Evolutionary conservation across 2,113 vertebrate genomes (phyloP), one percentile per base, ranked within the genome.

Genomic region (Nerophis lumbriciformis): DNA sequence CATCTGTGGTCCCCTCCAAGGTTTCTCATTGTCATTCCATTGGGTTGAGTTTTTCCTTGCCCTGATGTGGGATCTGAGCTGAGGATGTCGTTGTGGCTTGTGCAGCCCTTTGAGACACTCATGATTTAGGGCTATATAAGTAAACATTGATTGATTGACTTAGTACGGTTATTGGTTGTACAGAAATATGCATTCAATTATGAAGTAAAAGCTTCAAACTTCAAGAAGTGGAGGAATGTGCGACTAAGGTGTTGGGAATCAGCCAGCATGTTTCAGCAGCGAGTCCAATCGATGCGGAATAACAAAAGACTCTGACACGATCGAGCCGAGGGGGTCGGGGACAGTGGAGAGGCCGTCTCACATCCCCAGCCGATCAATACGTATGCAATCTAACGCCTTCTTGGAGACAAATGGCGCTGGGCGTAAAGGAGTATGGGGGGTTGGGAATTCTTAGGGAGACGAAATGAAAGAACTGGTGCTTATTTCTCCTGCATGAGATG

Each of bases 251-350:
- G 63, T 5, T 19, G 50, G 62, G 72, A 81, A 76, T 79, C 76
- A 77, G 83, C 72, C 69, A 76, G 83, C 79, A 73, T 63, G 69
- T 68, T 75, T 79, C 72, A 42, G 12, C 47, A 74, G 73, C 63
- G 37, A 54, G 37, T 44, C 19, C 42, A 75, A 83, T 87, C 83
- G 61, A 87, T 86, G 59, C 28, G 4, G 73, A 81, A 87, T 83
- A 87, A 83, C 80, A 81, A 85, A 83, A 75, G 75, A 76, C 78
- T 77, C 61, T 73, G 81, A 83, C 83, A 83, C 83, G 85, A 86
- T 78, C 66, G 79, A 84, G 77, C 78, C 38, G 16, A 63, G 75
- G 76, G 74, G 77, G 61, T 66, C 75, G 49, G 49, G 42, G 16
- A 64, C 74, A 72, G 76, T 80, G 65, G 71, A 73, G 62, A 70